Evolutionary conservation across 1,140 invertebrate genomes (phyloP), one percentile per base, ranked within the genome.

Genomic region (Antheraea mylitta): DNA sequence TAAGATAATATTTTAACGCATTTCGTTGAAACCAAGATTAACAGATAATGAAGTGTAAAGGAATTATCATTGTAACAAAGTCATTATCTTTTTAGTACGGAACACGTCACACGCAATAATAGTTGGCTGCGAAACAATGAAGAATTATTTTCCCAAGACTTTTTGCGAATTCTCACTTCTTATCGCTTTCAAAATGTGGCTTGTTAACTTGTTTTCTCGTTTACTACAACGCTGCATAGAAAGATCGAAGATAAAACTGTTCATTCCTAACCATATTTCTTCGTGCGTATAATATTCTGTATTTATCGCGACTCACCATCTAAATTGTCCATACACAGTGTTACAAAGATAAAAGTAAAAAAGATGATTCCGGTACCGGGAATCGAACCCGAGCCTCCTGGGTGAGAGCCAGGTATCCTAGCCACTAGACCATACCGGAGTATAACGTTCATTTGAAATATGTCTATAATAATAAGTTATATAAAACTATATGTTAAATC

Each of bases 321-420:
- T 63, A 37, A 63, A 37, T 63, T 30, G 61, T 30, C 61, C 18
- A 37, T 63, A 60, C 37, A 60, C n/a, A 4, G 58, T 48, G 62
- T 61, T 6, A 11, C 7, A 9, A 11, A 42, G 38, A 66, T 61
- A 64, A 19, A 66, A 36, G n/a, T 37, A 61, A 66, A 66, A 66
- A 65, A 66, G 13, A 60, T 3, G 0, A 48, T 75, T 79, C 78
- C 78, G 78, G 71, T 79, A 79, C 78, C 78, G 75, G 73, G 78
- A 77, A 79, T 77, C 73, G 75, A 79, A 79, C 75, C 78, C 75
- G 73, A 79, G 73, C 77, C 70, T 76, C 72, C 64, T 76, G 74
- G 68, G 77, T 74, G 72, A 70, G 72, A 73, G 72, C 72, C 72
- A 74, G 69, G 72, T 74, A 70, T 70, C 69, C 72, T 74, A 74